Percentiles rank a stretch among this genome's conserved stretches.
These are phyloP conservation scores for Eilema sororculum DNA, from an alignment of 2,888 invertebrate genomes.

Conservation along the genomic window DNA sequence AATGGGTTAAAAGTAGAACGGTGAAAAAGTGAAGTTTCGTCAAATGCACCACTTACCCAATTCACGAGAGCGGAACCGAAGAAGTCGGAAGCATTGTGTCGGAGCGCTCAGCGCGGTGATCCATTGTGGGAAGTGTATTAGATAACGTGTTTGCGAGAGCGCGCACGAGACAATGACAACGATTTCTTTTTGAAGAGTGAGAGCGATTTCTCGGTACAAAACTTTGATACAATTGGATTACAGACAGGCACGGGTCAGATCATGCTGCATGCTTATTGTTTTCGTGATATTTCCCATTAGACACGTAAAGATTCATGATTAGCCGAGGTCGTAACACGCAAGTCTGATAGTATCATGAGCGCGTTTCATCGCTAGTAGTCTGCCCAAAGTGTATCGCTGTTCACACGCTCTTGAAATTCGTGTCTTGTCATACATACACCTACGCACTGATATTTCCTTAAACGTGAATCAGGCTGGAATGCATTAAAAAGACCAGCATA, in stretches of 20 bases:
- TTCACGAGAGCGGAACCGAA: constrained; percentile 85
- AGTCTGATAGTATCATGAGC: constrained; percentile 72
- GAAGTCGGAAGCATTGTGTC: constrained; percentile 78
- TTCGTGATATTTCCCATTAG: constrained; percentile 59
- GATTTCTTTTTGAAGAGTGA: constrained; percentile 74
- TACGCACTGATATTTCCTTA: constrained; percentile 62
- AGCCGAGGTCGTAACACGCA: constrained; percentile 62
- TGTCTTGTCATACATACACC: constrained; percentile 72
- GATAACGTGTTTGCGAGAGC: constrained; percentile 79
- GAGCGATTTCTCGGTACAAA: constrained; percentile 59
- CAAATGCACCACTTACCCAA: constrained; percentile 84
- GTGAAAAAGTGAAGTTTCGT: constrained; percentile 84
- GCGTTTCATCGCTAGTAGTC: constrained; percentile 70
- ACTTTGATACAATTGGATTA: constrained; percentile 24
- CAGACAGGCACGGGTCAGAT: constrained; percentile 12
- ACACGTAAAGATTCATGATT: constrained; percentile 73
- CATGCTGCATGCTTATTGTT: constrained; percentile 36
- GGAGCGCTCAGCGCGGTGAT: constrained; percentile 65
- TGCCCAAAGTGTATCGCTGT: constrained; percentile 58
- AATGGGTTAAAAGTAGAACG: constrained; percentile 67
- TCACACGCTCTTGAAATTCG: constrained; percentile 75
- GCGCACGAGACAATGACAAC: constrained; percentile 74
- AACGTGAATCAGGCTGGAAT: constrained; percentile 60
- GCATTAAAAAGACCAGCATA: constrained; percentile 37
- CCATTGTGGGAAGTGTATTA: constrained; percentile 78